Evolutionary conservation across 2,113 vertebrate genomes (phyloP).

Genomic region (Pachyramphus minor): DNA sequence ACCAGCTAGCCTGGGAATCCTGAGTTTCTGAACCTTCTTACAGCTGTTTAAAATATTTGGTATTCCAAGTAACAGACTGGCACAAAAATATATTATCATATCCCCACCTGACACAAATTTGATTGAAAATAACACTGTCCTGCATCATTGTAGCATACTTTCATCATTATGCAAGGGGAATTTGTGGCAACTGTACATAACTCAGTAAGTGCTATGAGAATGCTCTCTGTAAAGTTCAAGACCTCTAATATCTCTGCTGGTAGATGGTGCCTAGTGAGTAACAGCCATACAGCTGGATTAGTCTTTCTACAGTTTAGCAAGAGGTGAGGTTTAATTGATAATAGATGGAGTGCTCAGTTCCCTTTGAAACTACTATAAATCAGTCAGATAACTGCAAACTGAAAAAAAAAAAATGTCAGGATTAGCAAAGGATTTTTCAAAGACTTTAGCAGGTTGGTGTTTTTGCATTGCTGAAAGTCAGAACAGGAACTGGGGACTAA

Average conservation of each 20-base stretch:
- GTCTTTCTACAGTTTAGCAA: not conserved
- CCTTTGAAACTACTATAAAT: conserved; percentile 23
- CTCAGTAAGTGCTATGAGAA: not conserved
- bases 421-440: not conserved
- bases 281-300: not conserved
- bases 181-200: not conserved
- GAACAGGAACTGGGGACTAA: not conserved
- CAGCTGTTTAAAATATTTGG: not conserved
- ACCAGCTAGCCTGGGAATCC: not conserved
- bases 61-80: not conserved
- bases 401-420: not conserved
- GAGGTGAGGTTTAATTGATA: not conserved
- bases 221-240: not conserved
- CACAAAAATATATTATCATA: not conserved
- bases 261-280: not conserved
- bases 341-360: not conserved
- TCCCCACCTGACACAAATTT: not conserved
- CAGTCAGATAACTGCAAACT: not conserved
- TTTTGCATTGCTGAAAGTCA: not conserved
- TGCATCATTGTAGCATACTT: not conserved
- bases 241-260: conserved; percentile 10
- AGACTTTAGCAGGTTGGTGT: not conserved
- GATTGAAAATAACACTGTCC: not conserved
- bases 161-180: not conserved
- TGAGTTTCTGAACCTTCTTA: not conserved